Evolutionary conservation across 2,113 vertebrate genomes (phyloP).

Genomic region (Xiphorhynchus elegans): DNA sequence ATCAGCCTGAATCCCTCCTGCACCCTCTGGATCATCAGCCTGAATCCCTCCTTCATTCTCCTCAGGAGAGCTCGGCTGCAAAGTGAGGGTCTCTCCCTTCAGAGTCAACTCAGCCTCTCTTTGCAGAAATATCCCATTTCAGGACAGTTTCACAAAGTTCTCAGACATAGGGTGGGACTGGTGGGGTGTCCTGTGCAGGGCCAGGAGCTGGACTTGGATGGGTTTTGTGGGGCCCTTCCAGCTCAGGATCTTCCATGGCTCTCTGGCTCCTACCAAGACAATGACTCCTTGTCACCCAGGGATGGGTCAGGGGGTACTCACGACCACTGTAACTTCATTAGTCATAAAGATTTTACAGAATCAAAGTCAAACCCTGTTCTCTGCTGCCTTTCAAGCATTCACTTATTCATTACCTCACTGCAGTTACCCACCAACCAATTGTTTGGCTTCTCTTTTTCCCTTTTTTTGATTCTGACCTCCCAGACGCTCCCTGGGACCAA

Average conservation of each 20-base stretch:
- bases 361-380: background rate
- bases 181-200: background rate
- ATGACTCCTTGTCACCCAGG: background rate
- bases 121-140: background rate
- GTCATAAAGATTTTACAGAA: background rate
- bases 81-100: background rate
- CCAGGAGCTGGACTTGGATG: background rate
- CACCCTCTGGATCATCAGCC: too few relatives aligned
- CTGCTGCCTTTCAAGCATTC: background rate
- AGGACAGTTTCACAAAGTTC: background rate
- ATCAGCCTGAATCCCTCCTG: background rate
- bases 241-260: background rate
- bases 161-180: background rate
- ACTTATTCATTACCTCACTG: background rate
- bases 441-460: background rate
- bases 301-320: background rate
- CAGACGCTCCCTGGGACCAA: background rate
- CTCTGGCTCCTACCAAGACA: background rate
- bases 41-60: background rate
- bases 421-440: background rate
- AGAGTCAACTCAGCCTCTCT: background rate
- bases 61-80: background rate
- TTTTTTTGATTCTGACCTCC: background rate
- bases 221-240: background rate
- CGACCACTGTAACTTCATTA: background rate